Conservation (phyloP, 92 coral and sea anemone genomes). For the Porites evermanni region DNA sequence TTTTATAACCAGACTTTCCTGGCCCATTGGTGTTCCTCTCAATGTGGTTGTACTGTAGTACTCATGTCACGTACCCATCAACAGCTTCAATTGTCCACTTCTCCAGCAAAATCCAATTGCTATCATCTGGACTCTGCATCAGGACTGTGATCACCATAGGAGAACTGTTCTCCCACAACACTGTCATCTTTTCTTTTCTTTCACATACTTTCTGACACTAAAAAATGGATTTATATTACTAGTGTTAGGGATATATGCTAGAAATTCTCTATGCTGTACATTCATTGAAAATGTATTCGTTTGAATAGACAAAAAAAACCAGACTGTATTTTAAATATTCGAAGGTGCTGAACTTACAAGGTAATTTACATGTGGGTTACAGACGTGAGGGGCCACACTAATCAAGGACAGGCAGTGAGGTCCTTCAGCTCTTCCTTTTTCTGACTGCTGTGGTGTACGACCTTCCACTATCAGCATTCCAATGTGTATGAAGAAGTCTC, state of each 20-base stretch:
- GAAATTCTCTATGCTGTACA: not conserved
- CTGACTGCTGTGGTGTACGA: slow-evolving; percentile 80
- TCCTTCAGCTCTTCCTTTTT: slow-evolving; percentile 84
- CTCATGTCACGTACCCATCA: slow-evolving; percentile 43
- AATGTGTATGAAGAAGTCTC: slow-evolving; percentile 88
- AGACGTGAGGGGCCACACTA: slow-evolving; percentile 56
- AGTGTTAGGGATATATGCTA: not conserved
- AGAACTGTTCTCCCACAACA: slow-evolving; percentile 66
- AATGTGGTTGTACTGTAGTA: not conserved
- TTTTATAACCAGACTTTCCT: not conserved
- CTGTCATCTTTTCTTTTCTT: slow-evolving; percentile 60
- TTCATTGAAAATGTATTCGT: too few species aligned
- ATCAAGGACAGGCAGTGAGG: slow-evolving; percentile 68
- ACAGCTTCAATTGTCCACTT: slow-evolving; percentile 84
- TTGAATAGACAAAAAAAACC: too few species aligned
- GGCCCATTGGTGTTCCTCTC: not conserved
- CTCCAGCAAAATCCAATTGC: slow-evolving; percentile 75
- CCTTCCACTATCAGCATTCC: slow-evolving; percentile 96
- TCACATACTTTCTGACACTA: slow-evolving; percentile 73
- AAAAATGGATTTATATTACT: not conserved
- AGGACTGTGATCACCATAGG: slow-evolving; percentile 73
- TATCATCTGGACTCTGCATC: slow-evolving; percentile 40
- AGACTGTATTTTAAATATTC: too few species aligned
- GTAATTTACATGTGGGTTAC: slow-evolving; percentile 47
- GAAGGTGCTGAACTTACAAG: slow-evolving; percentile 25